Percentiles rank a stretch among this genome's conserved stretches.
These are phyloP conservation scores for Thinocorus orbignyianus DNA, from an alignment of 2,113 vertebrate genomes.

Conservation along the genomic window DNA sequence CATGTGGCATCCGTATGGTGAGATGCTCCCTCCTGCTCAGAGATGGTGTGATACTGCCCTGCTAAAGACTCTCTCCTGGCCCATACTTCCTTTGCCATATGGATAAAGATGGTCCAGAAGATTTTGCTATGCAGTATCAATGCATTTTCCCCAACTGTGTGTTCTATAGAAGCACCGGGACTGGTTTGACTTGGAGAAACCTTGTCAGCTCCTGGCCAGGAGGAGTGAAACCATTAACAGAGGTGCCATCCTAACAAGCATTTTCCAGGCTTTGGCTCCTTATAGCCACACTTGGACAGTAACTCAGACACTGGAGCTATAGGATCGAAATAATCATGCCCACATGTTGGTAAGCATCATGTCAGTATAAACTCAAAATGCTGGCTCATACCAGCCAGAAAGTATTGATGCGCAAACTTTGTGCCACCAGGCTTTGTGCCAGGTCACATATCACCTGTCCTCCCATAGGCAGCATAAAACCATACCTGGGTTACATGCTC, in stretches of 20 bases:
- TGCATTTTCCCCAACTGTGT: neutral
- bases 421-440: neutral
- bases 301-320: accelerated
- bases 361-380: neutral
- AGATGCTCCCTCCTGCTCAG: neutral
- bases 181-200: neutral
- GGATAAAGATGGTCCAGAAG: neutral
- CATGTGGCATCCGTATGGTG: accelerated
- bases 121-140: neutral
- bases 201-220: neutral
- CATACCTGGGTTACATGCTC: neutral
- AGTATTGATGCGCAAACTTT: neutral
- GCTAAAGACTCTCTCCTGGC: neutral
- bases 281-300: neutral
- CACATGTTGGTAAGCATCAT: neutral
- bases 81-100: neutral
- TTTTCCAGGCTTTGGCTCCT: neutral
- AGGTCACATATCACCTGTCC: neutral
- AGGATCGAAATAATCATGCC: neutral
- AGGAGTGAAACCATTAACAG: neutral
- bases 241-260: neutral
- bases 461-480: neutral
- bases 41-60: neutral
- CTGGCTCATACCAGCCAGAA: neutral
- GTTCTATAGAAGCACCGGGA: neutral